phyloP scores from a whole-genome alignment of 2,113 vertebrate genomes.

The Oryctolagus cuniculus region mOryCun1.1 NC_091432.1:1610501-1611000 shows the following conservation, averaged over 20 bases:
- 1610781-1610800: too few relatives aligned
- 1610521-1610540: slow-evolving; percentile 54
- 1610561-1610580: slow-evolving; percentile 60
- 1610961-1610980: too few relatives aligned
- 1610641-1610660: slow-evolving; percentile 80
- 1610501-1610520: not conserved
- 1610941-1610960: fast-evolving
- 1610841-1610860: not conserved
- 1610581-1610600: slow-evolving; percentile 60
- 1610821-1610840: too few relatives aligned
- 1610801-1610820: too few relatives aligned
- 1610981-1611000: too few relatives aligned
- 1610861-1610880: not conserved
- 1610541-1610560: slow-evolving; percentile 59
- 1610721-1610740: not conserved
- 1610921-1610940: not conserved
- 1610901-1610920: not conserved
- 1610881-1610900: not conserved
- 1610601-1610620: slow-evolving; percentile 75
- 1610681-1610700: not conserved
- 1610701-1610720: slow-evolving; percentile 34
- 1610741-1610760: not conserved
- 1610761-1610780: too few relatives aligned
- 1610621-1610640: slow-evolving; percentile 70
- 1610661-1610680: slow-evolving; percentile 52